Conservation (phyloP, 2,113 vertebrate species). For the Neolamprologus sp. region DNA sequence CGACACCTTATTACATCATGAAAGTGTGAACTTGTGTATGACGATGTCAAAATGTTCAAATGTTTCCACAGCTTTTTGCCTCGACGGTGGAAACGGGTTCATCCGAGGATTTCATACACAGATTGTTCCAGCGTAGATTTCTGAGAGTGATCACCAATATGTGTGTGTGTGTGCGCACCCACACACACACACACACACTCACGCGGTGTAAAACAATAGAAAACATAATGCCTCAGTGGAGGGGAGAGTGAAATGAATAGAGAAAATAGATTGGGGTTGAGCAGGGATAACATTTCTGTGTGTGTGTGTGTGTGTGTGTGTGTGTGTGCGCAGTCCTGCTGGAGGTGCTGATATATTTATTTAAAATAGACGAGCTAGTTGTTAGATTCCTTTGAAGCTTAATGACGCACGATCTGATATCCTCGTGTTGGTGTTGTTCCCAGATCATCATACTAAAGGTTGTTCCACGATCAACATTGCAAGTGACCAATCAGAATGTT, state of each 20-base stretch:
- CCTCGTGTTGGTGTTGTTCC: too few relatives aligned
- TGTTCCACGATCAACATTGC: too few relatives aligned
- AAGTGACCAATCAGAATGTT: too few relatives aligned
- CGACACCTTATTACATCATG: neutral
- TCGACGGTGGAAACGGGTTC: neutral
- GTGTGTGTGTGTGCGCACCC: neutral
- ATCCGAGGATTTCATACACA: neutral
- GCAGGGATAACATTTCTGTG: neutral
- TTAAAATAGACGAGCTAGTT: constrained; percentile 13
- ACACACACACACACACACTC: neutral
- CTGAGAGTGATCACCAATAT: neutral
- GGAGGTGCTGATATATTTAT: neutral
- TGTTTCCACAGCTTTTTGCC: neutral
- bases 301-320: neutral
- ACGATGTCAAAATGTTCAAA: neutral
- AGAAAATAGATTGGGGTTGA: neutral
- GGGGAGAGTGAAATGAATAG: neutral
- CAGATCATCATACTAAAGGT: too few relatives aligned
- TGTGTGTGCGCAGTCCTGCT: neutral
- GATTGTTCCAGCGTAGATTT: neutral
- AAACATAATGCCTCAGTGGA: neutral
- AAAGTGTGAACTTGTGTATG: neutral
- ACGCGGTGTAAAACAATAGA: neutral
- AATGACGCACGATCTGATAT: neutral
- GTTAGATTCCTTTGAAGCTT: constrained; percentile 19